Evolutionary conservation across 2,797 vertebrate genomes (phyloP).

Genomic region (Hypotaenidia philippensis): DNA sequence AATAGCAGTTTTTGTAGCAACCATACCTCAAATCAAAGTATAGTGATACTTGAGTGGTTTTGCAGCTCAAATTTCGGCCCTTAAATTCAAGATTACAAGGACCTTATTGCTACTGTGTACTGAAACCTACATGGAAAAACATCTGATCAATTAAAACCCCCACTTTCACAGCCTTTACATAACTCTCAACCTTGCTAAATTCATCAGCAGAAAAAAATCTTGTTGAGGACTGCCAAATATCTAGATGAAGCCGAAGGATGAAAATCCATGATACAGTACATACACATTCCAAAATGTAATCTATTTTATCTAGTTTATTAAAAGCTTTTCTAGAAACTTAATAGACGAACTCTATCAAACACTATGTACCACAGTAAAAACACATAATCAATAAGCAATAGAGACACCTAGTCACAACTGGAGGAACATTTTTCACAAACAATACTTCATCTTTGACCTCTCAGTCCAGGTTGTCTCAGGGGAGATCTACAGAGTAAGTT

Average conservation of each 20-base stretch:
- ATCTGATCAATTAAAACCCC: background rate
- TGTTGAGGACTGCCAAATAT: background rate
- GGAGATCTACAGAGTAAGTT: background rate
- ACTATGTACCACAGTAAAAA: background rate
- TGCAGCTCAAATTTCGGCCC: background rate
- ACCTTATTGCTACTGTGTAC: background rate
- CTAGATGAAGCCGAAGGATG: background rate
- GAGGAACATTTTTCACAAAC: background rate
- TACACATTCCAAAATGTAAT: background rate
- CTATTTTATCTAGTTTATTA: background rate
- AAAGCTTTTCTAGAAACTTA: background rate
- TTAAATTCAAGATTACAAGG: background rate
- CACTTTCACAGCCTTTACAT: background rate
- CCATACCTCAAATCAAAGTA: background rate
- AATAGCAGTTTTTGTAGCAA: background rate
- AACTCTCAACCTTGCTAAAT: background rate
- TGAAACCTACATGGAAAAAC: background rate
- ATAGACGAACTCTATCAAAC: background rate
- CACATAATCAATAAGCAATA: background rate
- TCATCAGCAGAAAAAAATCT: background rate
- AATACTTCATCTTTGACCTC: background rate
- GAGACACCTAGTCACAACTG: background rate
- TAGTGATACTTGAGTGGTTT: background rate
- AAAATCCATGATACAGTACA: background rate
- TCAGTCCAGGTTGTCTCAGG: background rate